Percentiles rank a stretch among this genome's conserved stretches.
phyloP scores from a whole-genome alignment of 1,140 invertebrate species.

The Triops longicaudatus region DNA sequence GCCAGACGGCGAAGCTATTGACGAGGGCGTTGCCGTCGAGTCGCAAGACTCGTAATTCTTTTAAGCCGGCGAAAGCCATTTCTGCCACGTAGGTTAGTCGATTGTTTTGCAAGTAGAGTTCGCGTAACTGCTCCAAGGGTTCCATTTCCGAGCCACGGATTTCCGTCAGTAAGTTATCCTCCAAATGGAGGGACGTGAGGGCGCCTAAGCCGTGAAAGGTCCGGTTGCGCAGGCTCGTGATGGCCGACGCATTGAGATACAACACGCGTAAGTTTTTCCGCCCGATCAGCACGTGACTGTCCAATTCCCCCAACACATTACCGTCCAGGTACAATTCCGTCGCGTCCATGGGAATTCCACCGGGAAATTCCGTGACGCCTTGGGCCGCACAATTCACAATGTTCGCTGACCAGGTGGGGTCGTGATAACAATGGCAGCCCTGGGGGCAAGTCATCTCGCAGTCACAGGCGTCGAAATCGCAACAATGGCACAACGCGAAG shows the following conservation, averaged over 20 bases:
- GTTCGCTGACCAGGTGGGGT: slow-evolving; percentile 84
- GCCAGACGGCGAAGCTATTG: slow-evolving; percentile 68
- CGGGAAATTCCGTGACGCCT: slow-evolving; percentile 55
- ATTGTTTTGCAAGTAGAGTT: slow-evolving; percentile 83
- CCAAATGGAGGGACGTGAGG: slow-evolving; percentile 70
- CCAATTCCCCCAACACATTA: slow-evolving; percentile 70
- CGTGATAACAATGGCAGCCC: slow-evolving; percentile 85
- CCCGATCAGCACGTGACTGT: slow-evolving; percentile 84
- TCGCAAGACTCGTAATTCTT: slow-evolving; percentile 66
- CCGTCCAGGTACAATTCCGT: slow-evolving; percentile 86
- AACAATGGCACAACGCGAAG: slow-evolving; percentile 85
- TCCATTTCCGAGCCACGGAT: slow-evolving; percentile 85
- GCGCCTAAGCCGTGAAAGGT: slow-evolving; percentile 82
- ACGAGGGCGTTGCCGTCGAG: slow-evolving; percentile 75
- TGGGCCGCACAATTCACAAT: slow-evolving; percentile 80
- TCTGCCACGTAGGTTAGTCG: slow-evolving; percentile 67
- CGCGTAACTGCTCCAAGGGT: slow-evolving; percentile 64
- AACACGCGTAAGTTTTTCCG: slow-evolving; percentile 77
- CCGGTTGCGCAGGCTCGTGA: slow-evolving; percentile 79
- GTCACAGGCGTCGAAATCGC: slow-evolving; percentile 88
- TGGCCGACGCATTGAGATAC: slow-evolving; percentile 73
- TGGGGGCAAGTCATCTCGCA: slow-evolving; percentile 89
- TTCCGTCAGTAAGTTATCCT: slow-evolving; percentile 68
- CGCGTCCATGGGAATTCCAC: slow-evolving; percentile 83
- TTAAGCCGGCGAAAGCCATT: slow-evolving; percentile 64